These are phyloP conservation scores for Hypomesus transpacificus DNA, from an alignment of 2,113 vertebrate genomes.

Conservation along the genomic window DNA sequence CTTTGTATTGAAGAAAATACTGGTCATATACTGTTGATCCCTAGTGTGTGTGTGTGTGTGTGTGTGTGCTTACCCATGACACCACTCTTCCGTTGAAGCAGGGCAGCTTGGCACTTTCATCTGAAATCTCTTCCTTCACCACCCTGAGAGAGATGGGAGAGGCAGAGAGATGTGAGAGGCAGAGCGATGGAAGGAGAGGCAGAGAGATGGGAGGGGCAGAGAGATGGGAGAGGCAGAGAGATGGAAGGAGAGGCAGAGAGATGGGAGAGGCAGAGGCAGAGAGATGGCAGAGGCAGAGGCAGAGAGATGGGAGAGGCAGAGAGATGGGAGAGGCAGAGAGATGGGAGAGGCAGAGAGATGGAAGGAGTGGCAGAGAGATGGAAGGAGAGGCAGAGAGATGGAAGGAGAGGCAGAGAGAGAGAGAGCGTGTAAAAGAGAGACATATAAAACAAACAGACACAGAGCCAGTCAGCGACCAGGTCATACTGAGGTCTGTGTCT, in stretches of 20 bases:
- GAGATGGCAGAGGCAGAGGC: too few species aligned
- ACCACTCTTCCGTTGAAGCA: slow-evolving; percentile 92
- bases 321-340: not conserved
- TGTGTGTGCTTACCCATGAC: slow-evolving; percentile 81
- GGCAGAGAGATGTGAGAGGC: not conserved
- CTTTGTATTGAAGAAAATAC: too few species aligned
- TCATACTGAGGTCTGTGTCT: too few species aligned
- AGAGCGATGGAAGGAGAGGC: not conserved
- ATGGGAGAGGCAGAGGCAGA: not conserved
- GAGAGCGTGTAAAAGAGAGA: not conserved
- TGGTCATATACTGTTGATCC: not conserved
- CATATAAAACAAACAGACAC: not conserved
- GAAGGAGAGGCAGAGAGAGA: not conserved
- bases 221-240: not conserved
- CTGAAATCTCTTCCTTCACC: slow-evolving; percentile 91
- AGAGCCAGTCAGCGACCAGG: not conserved
- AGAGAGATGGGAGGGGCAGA: not conserved
- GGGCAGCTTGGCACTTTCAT: slow-evolving; percentile 82
- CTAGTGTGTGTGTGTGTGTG: not conserved
- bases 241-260: not conserved
- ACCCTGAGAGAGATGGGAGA: slow-evolving; percentile 68
- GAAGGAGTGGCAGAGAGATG: not conserved
- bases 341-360: not conserved
- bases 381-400: too few species aligned
- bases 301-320: not conserved